A percentile compares a stretch with the other conserved stretches of the same genome.
Conservation (phyloP, 2,113 vertebrate species). For the Vulpes vulpes region DNA sequence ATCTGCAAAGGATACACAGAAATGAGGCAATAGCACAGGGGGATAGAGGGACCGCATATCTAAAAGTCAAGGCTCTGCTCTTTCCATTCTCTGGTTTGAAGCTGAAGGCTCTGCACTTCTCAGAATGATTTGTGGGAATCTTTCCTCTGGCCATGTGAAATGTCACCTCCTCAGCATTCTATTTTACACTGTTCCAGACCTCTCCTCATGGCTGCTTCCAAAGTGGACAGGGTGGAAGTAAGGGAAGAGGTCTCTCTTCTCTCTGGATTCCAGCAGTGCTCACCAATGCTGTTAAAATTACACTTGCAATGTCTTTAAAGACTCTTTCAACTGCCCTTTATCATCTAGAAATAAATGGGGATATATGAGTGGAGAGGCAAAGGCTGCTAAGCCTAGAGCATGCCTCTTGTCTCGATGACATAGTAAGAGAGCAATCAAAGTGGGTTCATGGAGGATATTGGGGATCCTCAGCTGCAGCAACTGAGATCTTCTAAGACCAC, state of each 20-base stretch:
- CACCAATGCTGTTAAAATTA: neutral
- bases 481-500: neutral
- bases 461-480: neutral
- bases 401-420: neutral
- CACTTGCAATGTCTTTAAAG: neutral
- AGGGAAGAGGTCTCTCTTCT: neutral
- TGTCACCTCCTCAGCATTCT: neutral
- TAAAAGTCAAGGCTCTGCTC: neutral
- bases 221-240: accelerated
- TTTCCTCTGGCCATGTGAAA: neutral
- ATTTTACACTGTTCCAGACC: neutral
- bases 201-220: neutral
- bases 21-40: neutral
- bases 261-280: neutral
- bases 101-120: neutral
- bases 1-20: neutral
- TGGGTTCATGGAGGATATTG: too few relatives aligned
- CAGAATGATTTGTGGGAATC: neutral
- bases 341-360: neutral
- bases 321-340: neutral
- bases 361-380: neutral
- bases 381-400: neutral
- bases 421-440: neutral
- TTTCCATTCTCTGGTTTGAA: neutral
- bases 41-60: too few relatives aligned